A percentile compares a stretch with the other conserved stretches of the same genome.
phyloP scores from a whole-genome alignment of 2,888 invertebrate species.

The Cantharis nigra region DNA sequence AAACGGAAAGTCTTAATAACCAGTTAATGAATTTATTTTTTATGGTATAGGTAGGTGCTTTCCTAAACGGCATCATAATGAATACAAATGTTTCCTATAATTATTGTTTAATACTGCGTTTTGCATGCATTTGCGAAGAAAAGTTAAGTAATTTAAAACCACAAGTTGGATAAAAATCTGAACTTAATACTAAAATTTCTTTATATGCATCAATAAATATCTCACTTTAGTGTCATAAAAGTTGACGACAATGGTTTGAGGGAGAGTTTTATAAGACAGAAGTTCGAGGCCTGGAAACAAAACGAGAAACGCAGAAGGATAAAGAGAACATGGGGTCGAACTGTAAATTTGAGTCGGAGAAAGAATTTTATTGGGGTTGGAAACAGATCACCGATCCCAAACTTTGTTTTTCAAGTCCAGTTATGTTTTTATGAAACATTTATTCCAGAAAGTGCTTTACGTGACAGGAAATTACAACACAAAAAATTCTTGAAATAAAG shows the following conservation, averaged over 20 bases:
- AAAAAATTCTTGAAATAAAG: constrained; percentile 12
- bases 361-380: constrained; percentile 42
- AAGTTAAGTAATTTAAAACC: constrained; percentile 30
- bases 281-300: constrained; percentile 40
- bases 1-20: not conserved
- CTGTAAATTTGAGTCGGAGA: constrained; percentile 41
- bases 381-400: constrained; percentile 38
- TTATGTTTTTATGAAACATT: constrained; percentile 41
- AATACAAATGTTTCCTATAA: not conserved
- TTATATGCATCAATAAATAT: constrained; percentile 46
- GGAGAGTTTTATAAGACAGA: constrained; percentile 43
- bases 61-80: not conserved
- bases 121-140: not conserved
- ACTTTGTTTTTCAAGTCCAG: constrained; percentile 42
- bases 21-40: not conserved
- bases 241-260: constrained; percentile 45
- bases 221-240: constrained; percentile 47
- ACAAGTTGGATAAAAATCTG: constrained; percentile 35
- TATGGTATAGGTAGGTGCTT: not conserved
- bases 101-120: not conserved
- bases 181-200: constrained; percentile 44
- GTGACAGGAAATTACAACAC: constrained; percentile 32
- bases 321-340: constrained; percentile 44
- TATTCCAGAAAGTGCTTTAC: constrained; percentile 35
- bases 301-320: constrained; percentile 41